These are phyloP conservation scores for Drosophila anomalata DNA, from an alignment of 2,888 invertebrate genomes.

Conservation along the genomic window DNA sequence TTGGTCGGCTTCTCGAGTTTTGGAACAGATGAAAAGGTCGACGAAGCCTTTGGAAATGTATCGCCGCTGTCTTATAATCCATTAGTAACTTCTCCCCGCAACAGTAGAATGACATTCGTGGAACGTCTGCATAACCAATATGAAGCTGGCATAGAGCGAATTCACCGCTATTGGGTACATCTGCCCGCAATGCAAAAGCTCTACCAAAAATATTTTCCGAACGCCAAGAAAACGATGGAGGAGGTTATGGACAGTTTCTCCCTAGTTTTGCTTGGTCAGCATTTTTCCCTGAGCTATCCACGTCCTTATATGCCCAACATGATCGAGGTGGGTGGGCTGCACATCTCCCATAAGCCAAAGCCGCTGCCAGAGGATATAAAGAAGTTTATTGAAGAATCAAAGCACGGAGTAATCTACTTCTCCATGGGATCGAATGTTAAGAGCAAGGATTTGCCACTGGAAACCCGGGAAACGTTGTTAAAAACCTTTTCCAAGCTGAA, in stretches of 20 bases:
- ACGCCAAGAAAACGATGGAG: slow-evolving; percentile 57
- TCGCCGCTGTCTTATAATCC: slow-evolving; percentile 80
- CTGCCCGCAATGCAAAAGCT: slow-evolving; percentile 68
- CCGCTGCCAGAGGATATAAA: slow-evolving; percentile 78
- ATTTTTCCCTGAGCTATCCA: slow-evolving; percentile 74
- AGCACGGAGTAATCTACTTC: slow-evolving; percentile 84
- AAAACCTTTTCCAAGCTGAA: slow-evolving; percentile 57
- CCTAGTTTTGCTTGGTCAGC: slow-evolving; percentile 80
- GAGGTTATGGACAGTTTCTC: slow-evolving; percentile 73
- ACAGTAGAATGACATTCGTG: slow-evolving; percentile 80
- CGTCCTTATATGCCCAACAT: slow-evolving; percentile 81
- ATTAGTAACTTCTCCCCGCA: slow-evolving; percentile 55
- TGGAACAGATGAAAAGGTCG: slow-evolving; percentile 61
- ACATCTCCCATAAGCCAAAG: slow-evolving; percentile 69
- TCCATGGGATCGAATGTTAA: slow-evolving; percentile 84
- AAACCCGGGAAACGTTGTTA: slow-evolving; percentile 58
- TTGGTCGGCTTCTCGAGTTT: slow-evolving; percentile 64
- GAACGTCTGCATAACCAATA: slow-evolving; percentile 80
- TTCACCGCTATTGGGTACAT: slow-evolving; percentile 56
- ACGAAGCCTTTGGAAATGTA: slow-evolving; percentile 65
- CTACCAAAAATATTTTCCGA: slow-evolving; percentile 68
- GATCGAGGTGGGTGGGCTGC: slow-evolving; percentile 82
- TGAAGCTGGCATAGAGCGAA: slow-evolving; percentile 45
- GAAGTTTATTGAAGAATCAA: slow-evolving; percentile 81
- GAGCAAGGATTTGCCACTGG: slow-evolving; percentile 67